Conservation (phyloP, 2,888 invertebrate species). For the Calameuta idolon region DNA sequence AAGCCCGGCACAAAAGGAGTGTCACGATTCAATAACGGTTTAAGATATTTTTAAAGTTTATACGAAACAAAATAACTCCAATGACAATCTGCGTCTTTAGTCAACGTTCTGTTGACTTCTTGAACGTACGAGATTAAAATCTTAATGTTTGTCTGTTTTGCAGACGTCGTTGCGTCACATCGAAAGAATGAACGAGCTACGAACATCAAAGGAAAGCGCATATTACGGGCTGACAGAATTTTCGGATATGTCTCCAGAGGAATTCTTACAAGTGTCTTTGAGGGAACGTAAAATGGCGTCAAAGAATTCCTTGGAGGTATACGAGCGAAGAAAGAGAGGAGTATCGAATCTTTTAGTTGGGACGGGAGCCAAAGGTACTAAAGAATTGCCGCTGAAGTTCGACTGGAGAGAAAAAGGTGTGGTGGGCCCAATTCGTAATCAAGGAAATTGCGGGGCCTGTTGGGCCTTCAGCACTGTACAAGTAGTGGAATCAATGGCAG, state of each 20-base stretch:
- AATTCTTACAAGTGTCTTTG: slow-evolving; percentile 68
- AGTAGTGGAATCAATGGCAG: slow-evolving; percentile 81
- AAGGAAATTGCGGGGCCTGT: slow-evolving; percentile 85
- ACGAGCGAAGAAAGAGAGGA: slow-evolving; percentile 31
- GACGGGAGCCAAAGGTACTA: neutral
- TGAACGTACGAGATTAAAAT: neutral
- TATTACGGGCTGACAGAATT: slow-evolving; percentile 73
- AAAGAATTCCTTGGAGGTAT: slow-evolving; percentile 34
- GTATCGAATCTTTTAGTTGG: slow-evolving; percentile 40
- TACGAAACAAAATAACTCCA: neutral
- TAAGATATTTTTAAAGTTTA: slow-evolving; percentile 11
- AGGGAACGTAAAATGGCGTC: slow-evolving; percentile 49
- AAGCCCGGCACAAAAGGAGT: neutral
- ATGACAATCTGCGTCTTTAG: neutral
- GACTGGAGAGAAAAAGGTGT: slow-evolving; percentile 77
- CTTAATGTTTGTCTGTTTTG: slow-evolving; percentile 32
- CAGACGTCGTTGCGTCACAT: slow-evolving; percentile 69
- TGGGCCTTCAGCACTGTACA: slow-evolving; percentile 88
- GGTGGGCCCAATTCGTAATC: slow-evolving; percentile 77
- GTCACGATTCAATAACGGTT: neutral
- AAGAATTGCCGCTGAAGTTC: slow-evolving; percentile 52
- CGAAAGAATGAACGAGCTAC: slow-evolving; percentile 66
- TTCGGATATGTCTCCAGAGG: slow-evolving; percentile 73
- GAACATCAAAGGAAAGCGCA: slow-evolving; percentile 66
- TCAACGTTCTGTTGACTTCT: neutral